phyloP scores from a whole-genome alignment of 2,797 vertebrate species.

The Valencia hispanica region DNA sequence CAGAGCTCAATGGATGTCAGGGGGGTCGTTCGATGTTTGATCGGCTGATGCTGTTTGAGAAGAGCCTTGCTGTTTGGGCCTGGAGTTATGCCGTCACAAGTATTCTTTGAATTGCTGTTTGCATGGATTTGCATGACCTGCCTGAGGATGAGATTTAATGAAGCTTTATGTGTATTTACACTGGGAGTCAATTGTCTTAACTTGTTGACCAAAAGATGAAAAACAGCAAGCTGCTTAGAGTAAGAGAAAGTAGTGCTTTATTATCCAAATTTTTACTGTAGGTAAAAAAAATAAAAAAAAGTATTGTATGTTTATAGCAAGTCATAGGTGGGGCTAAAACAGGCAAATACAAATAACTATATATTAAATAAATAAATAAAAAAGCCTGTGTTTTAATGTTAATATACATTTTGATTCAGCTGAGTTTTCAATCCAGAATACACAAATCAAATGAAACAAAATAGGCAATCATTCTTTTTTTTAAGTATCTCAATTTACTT shows the following conservation, averaged over 20 bases:
- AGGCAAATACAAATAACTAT: not conserved
- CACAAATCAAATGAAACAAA: not conserved
- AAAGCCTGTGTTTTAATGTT: not conserved
- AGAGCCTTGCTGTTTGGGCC: conserved; percentile 44
- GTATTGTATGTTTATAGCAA: too few relatives aligned
- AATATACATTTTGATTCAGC: not conserved
- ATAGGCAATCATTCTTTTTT: too few relatives aligned
- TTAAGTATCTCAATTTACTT: too few relatives aligned
- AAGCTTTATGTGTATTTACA: conserved; percentile 47
- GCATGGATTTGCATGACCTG: conserved; percentile 64
- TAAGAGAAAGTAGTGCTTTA: not conserved
- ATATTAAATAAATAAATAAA: not conserved
- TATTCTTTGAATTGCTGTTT: conserved; percentile 56
- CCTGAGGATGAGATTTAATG: conserved; percentile 51
- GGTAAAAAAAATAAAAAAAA: too few relatives aligned
- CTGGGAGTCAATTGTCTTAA: conserved; percentile 43
- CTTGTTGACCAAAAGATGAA: conserved; percentile 47
- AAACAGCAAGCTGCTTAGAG: conserved; percentile 22
- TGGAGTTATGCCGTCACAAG: conserved; percentile 45
- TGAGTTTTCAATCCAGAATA: not conserved
- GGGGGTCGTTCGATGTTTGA: conserved; percentile 64
- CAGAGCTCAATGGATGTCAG: conserved; percentile 59
- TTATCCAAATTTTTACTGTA: not conserved
- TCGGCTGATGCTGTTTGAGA: conserved; percentile 60
- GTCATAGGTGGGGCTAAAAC: not conserved